Percentiles rank a stretch among this genome's conserved stretches.
Conservation (phyloP, 2,113 vertebrate genomes). For the Cephalophus harveyi region DNA sequence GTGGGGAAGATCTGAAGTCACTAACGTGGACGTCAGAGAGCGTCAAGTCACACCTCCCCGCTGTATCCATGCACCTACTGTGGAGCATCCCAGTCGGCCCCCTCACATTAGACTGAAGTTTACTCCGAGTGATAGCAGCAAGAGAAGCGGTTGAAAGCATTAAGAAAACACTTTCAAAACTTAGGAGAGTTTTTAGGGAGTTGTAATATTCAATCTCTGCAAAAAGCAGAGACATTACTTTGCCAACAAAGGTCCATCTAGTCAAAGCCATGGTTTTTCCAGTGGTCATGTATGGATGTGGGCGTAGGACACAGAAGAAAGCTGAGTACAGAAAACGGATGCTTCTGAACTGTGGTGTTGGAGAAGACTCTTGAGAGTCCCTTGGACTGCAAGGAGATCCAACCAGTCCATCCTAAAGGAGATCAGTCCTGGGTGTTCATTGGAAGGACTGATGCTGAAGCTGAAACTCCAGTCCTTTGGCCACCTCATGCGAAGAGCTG, state of each 20-base stretch:
- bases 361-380: not conserved
- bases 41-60: not conserved
- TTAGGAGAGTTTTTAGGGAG: conserved; percentile 3
- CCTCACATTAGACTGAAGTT: not conserved
- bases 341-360: not conserved
- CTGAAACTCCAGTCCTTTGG: not conserved
- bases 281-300: not conserved
- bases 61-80: not conserved
- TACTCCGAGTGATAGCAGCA: not conserved
- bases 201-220: not conserved
- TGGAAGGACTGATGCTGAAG: not conserved
- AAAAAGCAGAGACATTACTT: not conserved
- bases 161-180: conserved; percentile 37
- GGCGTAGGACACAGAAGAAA: not conserved
- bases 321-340: not conserved
- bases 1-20: not conserved
- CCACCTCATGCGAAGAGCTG: not conserved
- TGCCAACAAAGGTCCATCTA: not conserved
- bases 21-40: not conserved
- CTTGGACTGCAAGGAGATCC: not conserved
- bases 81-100: no score
- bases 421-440: not conserved
- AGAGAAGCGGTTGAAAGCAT: not conserved
- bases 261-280: not conserved
- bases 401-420: not conserved